Base-by-base conservation (phyloP, 2,888 invertebrate species). In the Pachycephus smyrnensis region DNA sequence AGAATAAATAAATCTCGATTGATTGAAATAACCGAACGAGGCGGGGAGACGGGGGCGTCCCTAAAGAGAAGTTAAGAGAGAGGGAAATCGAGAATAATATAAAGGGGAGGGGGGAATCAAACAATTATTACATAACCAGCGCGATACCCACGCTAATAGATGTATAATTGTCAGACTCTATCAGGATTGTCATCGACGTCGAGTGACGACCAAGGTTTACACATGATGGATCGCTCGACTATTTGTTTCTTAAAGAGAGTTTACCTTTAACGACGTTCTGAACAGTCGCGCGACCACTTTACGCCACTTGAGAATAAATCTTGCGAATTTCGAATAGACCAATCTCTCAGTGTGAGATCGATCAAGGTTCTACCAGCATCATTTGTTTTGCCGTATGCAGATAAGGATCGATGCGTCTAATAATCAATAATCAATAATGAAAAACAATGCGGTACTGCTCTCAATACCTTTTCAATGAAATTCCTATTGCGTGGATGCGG, bases 1-100 rank as follows among this genome's bases (percentile, higher is more conserved):
- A 73, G 71, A 68, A 23, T 74, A 75, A 68, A 23, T 74, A 31
- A n/a, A 11, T 76, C 35, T 33, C 68, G 76, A 80, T 78, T 68
- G 23, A 78, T 78, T 76, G 55, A 75, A 75, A 30, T 11, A 31
- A 40, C 12, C 55, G 31, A 55, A 37, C n/a, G 30, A 31, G 0
- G 11, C 9, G 11, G 36, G 71, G 4, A 3, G 30, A 68, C 6
- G 4, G 12, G 0, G 11, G n/a, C 69, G n/a, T 69, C 69, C 9
- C 1, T 9, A 55, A 55, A 55, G 2, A 55, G 55, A 55, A 55
- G 15, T 23, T 15, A 23, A 9, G 23, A 55, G 23, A 9, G 55
- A 9, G 23, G 6, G 6, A 2, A 23, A 2, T 55, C 0, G 15
- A 23, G 23, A 55, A 23, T 55, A 55, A 55, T 55, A 23, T 0